Conservation (phyloP, 2,113 vertebrate genomes). For the Phainopepla nitens region DNA sequence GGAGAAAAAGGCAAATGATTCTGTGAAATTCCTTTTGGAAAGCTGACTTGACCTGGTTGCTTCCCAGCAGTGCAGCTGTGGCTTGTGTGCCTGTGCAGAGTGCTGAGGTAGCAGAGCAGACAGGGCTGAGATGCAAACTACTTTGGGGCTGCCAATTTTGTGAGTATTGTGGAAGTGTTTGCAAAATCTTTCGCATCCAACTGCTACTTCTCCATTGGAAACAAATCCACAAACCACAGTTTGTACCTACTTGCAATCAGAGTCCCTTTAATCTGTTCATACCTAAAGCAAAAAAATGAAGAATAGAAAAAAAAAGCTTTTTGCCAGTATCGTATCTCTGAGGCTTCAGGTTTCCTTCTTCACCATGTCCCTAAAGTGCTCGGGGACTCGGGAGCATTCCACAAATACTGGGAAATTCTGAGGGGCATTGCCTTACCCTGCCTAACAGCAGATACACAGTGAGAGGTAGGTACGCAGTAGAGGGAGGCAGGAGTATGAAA, state of each 20-base stretch:
- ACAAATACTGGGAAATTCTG: not conserved
- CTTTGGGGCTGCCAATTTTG: not conserved
- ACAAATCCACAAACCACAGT: not conserved
- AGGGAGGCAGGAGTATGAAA: not conserved
- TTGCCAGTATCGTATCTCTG: not conserved
- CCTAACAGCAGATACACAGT: not conserved
- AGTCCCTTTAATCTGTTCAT: not conserved
- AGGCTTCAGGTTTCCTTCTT: not conserved
- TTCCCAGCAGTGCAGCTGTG: not conserved
- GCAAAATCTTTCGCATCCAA: not conserved
- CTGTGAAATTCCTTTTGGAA: not conserved
- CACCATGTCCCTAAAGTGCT: not conserved
- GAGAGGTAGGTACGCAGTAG: not conserved
- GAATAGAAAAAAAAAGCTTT: not conserved
- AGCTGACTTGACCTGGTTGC: not conserved
- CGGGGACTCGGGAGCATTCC: not conserved
- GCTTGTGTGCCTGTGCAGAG: rapidly evolving
- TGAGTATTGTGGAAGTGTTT: not conserved
- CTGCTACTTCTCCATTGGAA: not conserved
- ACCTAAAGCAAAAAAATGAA: not conserved
- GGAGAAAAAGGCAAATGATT: not conserved
- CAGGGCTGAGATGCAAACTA: not conserved
- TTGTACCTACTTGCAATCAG: not conserved
- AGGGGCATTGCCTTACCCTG: not conserved
- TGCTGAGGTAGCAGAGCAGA: not conserved